Evolutionary conservation across 2,888 invertebrate species (phyloP).

Genomic region (Busseola fusca): DNA sequence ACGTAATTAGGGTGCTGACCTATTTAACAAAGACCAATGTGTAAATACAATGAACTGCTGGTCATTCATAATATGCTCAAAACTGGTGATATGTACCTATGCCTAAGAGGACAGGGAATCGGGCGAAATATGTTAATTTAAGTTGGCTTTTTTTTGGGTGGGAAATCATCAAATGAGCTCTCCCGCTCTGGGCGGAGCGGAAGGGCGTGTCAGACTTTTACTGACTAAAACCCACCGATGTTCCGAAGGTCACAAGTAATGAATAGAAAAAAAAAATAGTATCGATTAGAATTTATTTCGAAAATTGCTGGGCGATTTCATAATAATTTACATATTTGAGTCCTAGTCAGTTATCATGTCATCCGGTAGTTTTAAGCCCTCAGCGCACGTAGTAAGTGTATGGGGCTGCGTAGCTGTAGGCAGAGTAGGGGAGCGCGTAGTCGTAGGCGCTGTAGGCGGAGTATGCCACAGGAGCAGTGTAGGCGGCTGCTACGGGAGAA

Average conservation of each 20-base stretch:
- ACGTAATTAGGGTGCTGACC: too few species aligned
- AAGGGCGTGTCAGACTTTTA: too few species aligned
- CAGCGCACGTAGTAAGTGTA: conserved; percentile 81
- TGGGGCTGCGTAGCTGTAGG: conserved; percentile 77
- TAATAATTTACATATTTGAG: conserved; percentile 28
- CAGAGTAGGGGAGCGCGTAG: conserved; percentile 76
- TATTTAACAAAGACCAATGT: conserved; percentile 36
- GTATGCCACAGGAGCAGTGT: conserved; percentile 85
- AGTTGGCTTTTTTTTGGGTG: too few species aligned
- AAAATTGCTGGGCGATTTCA: conserved; percentile 28
- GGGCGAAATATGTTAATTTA: background rate
- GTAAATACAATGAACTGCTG: conserved; percentile 32
- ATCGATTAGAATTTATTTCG: conserved; percentile 49
- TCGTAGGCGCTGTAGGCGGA: conserved; percentile 76
- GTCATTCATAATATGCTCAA: conserved; percentile 5
- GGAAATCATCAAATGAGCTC: too few species aligned
- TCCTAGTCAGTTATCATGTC: conserved; percentile 2
- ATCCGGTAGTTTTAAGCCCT: conserved; percentile 33
- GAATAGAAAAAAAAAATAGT: conserved; percentile 5
- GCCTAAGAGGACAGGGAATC: background rate
- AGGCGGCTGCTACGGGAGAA: conserved; percentile 84
- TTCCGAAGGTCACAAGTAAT: background rate
- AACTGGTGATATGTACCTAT: background rate
- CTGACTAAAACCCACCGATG: too few species aligned
- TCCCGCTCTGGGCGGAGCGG: too few species aligned